phyloP scores from a whole-genome alignment of 1,140 invertebrate genomes.

The Lordiphosa clarofinis region DNA sequence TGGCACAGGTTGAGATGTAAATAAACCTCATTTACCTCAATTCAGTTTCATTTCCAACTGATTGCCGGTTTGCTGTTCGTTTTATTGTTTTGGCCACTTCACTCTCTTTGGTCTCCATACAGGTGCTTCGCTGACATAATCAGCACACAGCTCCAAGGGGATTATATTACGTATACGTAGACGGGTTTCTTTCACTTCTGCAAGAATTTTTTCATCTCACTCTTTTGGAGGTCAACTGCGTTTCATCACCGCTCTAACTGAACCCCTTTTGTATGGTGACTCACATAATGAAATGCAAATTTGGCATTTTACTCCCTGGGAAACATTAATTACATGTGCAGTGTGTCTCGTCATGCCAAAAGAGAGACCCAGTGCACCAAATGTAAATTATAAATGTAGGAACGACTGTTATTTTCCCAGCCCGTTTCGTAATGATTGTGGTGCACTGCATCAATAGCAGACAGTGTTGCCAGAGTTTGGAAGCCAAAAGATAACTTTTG shows the following conservation, averaged over 20 bases:
- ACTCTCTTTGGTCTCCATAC: not conserved
- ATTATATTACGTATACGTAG: not conserved
- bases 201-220: conserved; percentile 28
- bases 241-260: conserved; percentile 5
- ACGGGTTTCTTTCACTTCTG: conserved; percentile 41
- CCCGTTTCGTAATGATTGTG: conserved; percentile 52
- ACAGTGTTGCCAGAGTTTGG: not conserved
- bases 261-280: not conserved
- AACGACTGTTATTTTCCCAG: conserved; percentile 43
- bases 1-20: conserved; percentile 34
- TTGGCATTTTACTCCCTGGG: conserved; percentile 52
- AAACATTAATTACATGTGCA: conserved; percentile 55
- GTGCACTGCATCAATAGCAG: conserved; percentile 1
- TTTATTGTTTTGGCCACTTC: conserved; percentile 12
- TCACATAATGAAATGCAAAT: conserved; percentile 21
- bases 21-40: conserved; percentile 67
- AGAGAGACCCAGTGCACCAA: conserved; percentile 42
- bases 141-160: conserved; percentile 1
- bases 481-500: too few relatives aligned
- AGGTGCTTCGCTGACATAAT: conserved; percentile 41
- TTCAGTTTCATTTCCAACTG: conserved; percentile 48
- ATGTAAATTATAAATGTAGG: conserved; percentile 26
- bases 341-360: conserved; percentile 12
- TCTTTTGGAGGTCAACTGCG: conserved; percentile 40
- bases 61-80: conserved; percentile 32